Base-by-base conservation (phyloP, 2,113 vertebrate species). In the Tonatia bakeri region DNA sequence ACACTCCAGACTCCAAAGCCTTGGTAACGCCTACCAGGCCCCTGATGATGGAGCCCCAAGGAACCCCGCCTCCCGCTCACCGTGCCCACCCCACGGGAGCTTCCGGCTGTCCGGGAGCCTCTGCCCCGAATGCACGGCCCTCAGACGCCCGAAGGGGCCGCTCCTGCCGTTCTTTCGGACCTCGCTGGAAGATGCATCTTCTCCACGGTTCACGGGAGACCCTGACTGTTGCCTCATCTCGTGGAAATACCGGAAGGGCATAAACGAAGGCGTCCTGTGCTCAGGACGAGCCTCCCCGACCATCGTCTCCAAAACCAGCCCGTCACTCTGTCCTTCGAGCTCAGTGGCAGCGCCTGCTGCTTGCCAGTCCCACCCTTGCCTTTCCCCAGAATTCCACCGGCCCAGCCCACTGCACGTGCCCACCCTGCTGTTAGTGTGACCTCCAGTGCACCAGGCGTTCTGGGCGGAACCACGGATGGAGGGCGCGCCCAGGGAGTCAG, bases 321-420 rank as follows among this genome's bases (percentile, higher is more conserved):
- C 45, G 10, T 72, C 22, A 1, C n/a, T n/a, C 11, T 13, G 4
- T 31, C 3, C 17, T 28, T 65, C 12, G 2, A 24, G 24, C 36
- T n/a, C 36, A n/a, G 1, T 12, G 7, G 15, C 10, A 45, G 14
- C 24, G 22, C 0, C 56, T 19, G 1, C 31, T 54, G 3, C 61
- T 45, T 73, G 17, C 9, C 38, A 75, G 19, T 8, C n/a, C 56
- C 56, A 10, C 56, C 26, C 3, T 72, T 61, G 16, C 33, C 22
- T 47, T 50, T 79, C 26, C 26, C 38, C 9, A 56, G 64, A 31
- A 43, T 36, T 38, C 70, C 10, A 52, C 7, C 11, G 33, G 16
- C 28, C 54, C 4, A 1, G 40, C 36, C 67, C 61, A 31, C 61
- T 64, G 61, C 5, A 5, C 26, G 4, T 9, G 22, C 7, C 5